Evolutionary conservation across 2,113 vertebrate species (phyloP), one percentile per base, ranked within the genome.

Genomic region (Phalacrocorax aristotelis): DNA sequence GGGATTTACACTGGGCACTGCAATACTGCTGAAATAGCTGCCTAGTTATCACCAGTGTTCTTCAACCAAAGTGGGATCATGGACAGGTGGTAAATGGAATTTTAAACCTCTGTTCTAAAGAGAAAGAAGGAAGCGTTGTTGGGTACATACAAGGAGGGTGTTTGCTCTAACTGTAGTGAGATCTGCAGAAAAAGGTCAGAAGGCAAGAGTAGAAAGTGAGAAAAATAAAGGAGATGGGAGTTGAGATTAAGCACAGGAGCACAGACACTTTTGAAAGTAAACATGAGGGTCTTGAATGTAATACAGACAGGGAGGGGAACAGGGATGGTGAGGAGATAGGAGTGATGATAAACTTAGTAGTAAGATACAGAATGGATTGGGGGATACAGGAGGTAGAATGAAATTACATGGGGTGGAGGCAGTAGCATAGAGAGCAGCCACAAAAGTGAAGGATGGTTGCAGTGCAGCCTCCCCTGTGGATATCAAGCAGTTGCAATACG

Each of bases 191-290:
- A 87, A 93, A 95, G 42, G 48, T 92, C 81, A 76, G 89, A 52
- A 92, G 89, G 57, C 8, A 92, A 42, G 58, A 90, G 91, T 2
- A 62, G 84, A 70, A 93, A 64, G 93, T 72, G 75, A 90, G 61
- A 89, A 95, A 85, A 95, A 95, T 78, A 96, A 96, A 95, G 60
- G 60, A 68, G 61, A 46, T 88, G 60, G 71, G 61, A 93, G 72
- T 29, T 90, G 88, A 83, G 89, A 95, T 95, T 89, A 70, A 95
- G 79, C 85, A 95, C 94, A 95, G 92, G 79, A 89, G 84, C 60
- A 81, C 75, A 96, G 85, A 83, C 11, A 52, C 80, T 79, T 97
- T 55, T 89, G 64, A 89, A 92, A 85, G 18, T 76, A 93, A 94
- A 87, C 30, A 22, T 34, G 32, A 72, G 34, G 78, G 76, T 89